Base-by-base conservation (phyloP, 2,113 vertebrate species). In the Psophia crepitans region DNA sequence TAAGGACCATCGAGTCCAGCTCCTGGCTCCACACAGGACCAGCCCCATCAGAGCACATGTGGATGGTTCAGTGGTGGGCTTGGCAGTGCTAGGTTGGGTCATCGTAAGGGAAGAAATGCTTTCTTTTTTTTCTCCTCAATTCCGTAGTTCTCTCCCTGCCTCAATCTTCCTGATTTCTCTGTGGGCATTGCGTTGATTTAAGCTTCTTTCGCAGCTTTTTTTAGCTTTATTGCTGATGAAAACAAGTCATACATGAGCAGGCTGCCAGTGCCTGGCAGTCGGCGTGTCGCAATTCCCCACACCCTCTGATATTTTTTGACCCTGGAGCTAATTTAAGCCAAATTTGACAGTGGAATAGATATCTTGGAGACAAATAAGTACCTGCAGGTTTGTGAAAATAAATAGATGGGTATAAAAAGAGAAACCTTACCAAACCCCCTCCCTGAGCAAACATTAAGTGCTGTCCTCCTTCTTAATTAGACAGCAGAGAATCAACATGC, bases 251-350 rank as follows among this genome's bases (percentile, higher is more conserved):
- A 27, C 3, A 0, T 20, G 56, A 33, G 27, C 17, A 11, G 43
- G 66, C 53, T 87, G 79, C 28, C 39, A 20, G 39, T 14, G 54
- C 77, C 73, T 81, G 46, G 17, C 76, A 73, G 57, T 18, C 20
- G 28, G 12, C 23, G 41, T 56, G 37, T 17, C 4, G 0, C 69
- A 20, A 0, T n/a, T 37, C 35, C 60, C 15, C 30, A 35, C 58
- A 17, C 22, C 2, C 30, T 26, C 15, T 10, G 28, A 15, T 53
- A 21, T 10, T 54, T 63, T 39, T 46, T 19, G 51, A 66, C 44
- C 75, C 43, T 33, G 78, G 61, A 46, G 70, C 70, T 90, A 75
- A 75, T 88, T 88, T 56, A 63, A 93, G 79, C 46, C 15, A 5
- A 28, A 15, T 44, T 53, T 71, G 56, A 46, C 70, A 23, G 43